These are phyloP conservation scores for Pogonus chalceus DNA, from an alignment of 1,140 invertebrate species.

Conservation along the genomic window DNA sequence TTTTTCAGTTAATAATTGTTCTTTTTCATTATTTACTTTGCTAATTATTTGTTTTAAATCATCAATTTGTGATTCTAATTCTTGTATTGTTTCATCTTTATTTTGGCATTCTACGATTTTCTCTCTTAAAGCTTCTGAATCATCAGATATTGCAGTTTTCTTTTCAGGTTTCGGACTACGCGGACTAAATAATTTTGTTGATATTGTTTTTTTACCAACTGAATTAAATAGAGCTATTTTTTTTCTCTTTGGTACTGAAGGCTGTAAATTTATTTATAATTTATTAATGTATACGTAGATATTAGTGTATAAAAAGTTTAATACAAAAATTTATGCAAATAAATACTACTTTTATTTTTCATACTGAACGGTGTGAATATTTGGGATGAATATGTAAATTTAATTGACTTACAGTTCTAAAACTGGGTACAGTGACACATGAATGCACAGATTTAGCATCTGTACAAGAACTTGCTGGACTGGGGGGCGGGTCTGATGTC, in stretches of 20 bases:
- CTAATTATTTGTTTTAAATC: conserved; percentile 19
- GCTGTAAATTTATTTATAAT: conserved; percentile 21
- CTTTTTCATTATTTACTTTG: neutral
- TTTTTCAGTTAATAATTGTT: neutral
- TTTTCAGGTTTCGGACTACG: no score
- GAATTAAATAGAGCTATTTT: conserved; percentile 18
- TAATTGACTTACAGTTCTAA: conserved; percentile 32
- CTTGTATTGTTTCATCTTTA: conserved; percentile 31
- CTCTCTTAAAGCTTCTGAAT: conserved; percentile 26
- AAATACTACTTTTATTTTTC: conserved; percentile 1
- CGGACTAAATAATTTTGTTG: conserved; percentile 17
- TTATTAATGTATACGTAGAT: neutral
- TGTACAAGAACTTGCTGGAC: conserved; percentile 10
- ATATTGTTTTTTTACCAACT: conserved; percentile 15
- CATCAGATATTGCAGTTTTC: conserved; percentile 14
- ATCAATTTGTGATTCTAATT: conserved; percentile 31
- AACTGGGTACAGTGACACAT: conserved; percentile 14
- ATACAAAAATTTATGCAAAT: conserved; percentile 3
- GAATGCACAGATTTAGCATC: conserved; percentile 22
- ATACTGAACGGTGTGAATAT: conserved; percentile 7
- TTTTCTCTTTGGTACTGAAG: conserved; percentile 23
- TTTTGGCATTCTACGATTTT: conserved; percentile 33
- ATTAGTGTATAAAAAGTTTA: neutral
- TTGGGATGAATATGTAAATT: conserved; percentile 8
- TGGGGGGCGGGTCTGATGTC: conserved; percentile 17